Conservation (phyloP, 2,888 invertebrate species). For the Polydrusus tereticollis region DNA sequence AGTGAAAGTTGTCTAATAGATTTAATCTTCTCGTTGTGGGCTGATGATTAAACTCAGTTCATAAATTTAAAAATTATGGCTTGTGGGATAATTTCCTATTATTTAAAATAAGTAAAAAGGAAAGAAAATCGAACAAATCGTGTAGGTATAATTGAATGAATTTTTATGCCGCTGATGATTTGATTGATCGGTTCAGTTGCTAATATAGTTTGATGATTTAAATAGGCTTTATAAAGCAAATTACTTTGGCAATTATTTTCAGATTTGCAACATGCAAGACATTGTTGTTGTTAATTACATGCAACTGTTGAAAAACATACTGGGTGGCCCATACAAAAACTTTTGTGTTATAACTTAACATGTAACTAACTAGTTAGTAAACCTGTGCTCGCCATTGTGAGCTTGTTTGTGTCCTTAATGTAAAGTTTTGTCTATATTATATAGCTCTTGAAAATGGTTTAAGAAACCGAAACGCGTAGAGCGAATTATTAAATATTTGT, state of each 20-base stretch:
- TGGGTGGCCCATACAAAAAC: no score
- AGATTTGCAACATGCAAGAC: background rate
- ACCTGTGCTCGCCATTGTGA: no score
- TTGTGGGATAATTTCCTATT: constrained; percentile 25
- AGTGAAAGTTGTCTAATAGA: constrained; percentile 34
- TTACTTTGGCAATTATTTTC: background rate
- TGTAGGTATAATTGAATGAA: constrained; percentile 35
- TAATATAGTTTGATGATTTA: constrained; percentile 3
- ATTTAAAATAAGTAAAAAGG: background rate
- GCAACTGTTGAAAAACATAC: no score
- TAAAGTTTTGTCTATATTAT: no score
- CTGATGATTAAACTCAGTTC: constrained; percentile 28
- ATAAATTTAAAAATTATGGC: constrained; percentile 32
- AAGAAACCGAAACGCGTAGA: no score
- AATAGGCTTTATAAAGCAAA: background rate
- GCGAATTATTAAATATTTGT: no score
- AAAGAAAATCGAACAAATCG: constrained; percentile 1
- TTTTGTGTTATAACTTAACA: no score
- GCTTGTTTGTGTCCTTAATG: no score
- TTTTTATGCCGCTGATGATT: constrained; percentile 9
- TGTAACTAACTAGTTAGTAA: no score
- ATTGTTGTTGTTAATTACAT: no score
- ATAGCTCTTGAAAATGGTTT: no score
- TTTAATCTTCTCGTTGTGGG: constrained; percentile 29
- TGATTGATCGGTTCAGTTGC: background rate